Percentiles rank a stretch among this genome's conserved stretches.
Evolutionary conservation across 2,888 invertebrate genomes (phyloP).

Genomic region (Lissocephala sabroskyi): DNA sequence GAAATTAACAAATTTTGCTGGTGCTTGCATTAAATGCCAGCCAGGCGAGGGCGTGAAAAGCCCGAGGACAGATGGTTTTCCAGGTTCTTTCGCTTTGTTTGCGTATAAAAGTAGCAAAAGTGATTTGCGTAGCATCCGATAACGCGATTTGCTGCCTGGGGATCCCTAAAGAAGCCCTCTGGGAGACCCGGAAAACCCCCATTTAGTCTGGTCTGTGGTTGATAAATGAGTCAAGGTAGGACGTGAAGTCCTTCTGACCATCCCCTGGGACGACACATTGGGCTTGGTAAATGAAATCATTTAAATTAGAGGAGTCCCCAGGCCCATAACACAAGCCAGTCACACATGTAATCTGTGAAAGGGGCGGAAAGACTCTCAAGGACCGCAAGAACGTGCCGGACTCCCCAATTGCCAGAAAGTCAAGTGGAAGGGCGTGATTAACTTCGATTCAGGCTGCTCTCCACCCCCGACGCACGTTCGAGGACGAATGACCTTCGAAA

Average conservation of each 20-base stretch:
- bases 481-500: too few relatives aligned
- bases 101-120: constrained; percentile 62
- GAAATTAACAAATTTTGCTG: constrained; percentile 58
- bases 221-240: constrained; percentile 62
- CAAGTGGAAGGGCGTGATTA: too few relatives aligned
- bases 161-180: neutral
- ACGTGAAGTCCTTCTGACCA: constrained; percentile 20
- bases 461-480: too few relatives aligned
- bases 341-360: neutral
- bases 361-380: constrained; percentile 2
- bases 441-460: too few relatives aligned
- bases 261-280: constrained; percentile 31
- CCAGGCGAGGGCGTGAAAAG: too few relatives aligned
- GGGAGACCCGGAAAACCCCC: constrained; percentile 8
- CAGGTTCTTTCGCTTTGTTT: constrained; percentile 29
- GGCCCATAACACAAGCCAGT: too few relatives aligned
- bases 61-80: constrained; percentile 6
- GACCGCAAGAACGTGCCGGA: constrained; percentile 40
- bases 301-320: too few relatives aligned
- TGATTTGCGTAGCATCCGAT: constrained; percentile 21
- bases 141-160: too few relatives aligned
- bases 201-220: constrained; percentile 56
- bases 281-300: constrained; percentile 51
- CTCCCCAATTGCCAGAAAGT: constrained; percentile 21
- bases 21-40: constrained; percentile 42